A percentile compares a stretch with the other conserved stretches of the same genome.
These are phyloP conservation scores for Drosophila orena DNA, from an alignment of 1,140 invertebrate species.

Conservation along the genomic window DNA sequence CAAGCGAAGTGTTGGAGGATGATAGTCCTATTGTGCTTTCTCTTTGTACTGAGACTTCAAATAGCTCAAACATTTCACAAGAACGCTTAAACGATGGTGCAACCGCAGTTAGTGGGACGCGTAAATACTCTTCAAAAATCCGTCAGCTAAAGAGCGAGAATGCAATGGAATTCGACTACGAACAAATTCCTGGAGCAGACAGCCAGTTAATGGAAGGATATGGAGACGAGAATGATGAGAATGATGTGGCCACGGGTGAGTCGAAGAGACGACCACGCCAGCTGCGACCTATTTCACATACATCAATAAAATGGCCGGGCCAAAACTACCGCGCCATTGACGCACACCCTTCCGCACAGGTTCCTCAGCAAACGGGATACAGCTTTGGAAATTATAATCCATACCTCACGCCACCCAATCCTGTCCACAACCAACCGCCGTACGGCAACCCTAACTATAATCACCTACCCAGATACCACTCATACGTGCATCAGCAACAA, in stretches of 20 bases:
- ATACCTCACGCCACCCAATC: slow-evolving; percentile 68
- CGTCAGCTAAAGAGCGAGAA: slow-evolving; percentile 5
- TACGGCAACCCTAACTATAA: slow-evolving; percentile 58
- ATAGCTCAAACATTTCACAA: slow-evolving; percentile 47
- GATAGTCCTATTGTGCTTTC: slow-evolving; percentile 5
- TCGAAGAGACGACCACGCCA: slow-evolving; percentile 64
- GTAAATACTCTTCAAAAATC: slow-evolving; percentile 66
- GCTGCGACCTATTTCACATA: slow-evolving; percentile 51
- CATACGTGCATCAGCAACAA: slow-evolving; percentile 44
- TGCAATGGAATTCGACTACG: slow-evolving; percentile 30
- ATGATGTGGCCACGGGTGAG: slow-evolving; percentile 52
- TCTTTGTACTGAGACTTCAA: slow-evolving; percentile 22
- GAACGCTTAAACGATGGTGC: slow-evolving; percentile 33
- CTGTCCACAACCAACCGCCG: slow-evolving; percentile 16
- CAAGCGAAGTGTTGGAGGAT: slow-evolving; percentile 38
- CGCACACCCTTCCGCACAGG: slow-evolving; percentile 26
- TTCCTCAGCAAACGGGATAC: slow-evolving; percentile 41
- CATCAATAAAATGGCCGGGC: slow-evolving; percentile 41
- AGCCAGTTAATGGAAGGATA: background rate
- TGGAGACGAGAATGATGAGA: slow-evolving; percentile 38
- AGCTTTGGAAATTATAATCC: slow-evolving; percentile 75
- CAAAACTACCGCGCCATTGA: slow-evolving; percentile 67
- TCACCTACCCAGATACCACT: slow-evolving; percentile 51
- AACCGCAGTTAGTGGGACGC: background rate
- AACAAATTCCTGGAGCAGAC: background rate